phyloP scores from a whole-genome alignment of 2,113 vertebrate species.

The Lampris megalopsis region DNA sequence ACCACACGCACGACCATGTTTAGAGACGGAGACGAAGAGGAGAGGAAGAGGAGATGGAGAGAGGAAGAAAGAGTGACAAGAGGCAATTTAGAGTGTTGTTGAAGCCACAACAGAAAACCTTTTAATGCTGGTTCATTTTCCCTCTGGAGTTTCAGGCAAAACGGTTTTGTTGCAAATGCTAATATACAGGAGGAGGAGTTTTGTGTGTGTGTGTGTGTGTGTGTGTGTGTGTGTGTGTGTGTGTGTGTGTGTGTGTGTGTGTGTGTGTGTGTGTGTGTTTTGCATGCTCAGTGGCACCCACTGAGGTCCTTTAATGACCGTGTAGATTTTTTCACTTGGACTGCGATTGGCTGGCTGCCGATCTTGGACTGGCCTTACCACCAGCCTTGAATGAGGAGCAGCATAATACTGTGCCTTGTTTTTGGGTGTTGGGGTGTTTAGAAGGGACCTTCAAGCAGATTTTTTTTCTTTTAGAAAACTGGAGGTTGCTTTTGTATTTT shows the following conservation, averaged over 20 bases:
- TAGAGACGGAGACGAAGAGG: slow-evolving; percentile 2
- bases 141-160: slow-evolving; percentile 11
- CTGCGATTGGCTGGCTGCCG: slow-evolving; percentile 40
- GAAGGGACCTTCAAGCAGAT: slow-evolving; percentile 24
- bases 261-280: background rate
- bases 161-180: slow-evolving; percentile 34
- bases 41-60: background rate
- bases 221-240: background rate
- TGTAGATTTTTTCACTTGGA: slow-evolving; percentile 38
- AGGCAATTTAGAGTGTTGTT: slow-evolving; percentile 20
- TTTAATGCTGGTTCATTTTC: slow-evolving; percentile 49
- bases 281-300: slow-evolving; percentile 28
- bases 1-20: slow-evolving; percentile 60
- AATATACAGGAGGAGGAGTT: slow-evolving; percentile 15
- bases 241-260: too few species aligned
- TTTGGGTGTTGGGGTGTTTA: slow-evolving; percentile 27
- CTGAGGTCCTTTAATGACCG: slow-evolving; percentile 27
- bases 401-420: slow-evolving; percentile 46
- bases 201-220: too few species aligned
- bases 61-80: slow-evolving; percentile 2
- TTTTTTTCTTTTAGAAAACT: slow-evolving; percentile 41
- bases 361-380: background rate
- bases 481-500: slow-evolving; percentile 18
- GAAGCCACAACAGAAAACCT: slow-evolving; percentile 44
- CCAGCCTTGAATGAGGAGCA: slow-evolving; percentile 44